Conservation (phyloP, 1,140 invertebrate species). For the Antheraea mylitta region DNA sequence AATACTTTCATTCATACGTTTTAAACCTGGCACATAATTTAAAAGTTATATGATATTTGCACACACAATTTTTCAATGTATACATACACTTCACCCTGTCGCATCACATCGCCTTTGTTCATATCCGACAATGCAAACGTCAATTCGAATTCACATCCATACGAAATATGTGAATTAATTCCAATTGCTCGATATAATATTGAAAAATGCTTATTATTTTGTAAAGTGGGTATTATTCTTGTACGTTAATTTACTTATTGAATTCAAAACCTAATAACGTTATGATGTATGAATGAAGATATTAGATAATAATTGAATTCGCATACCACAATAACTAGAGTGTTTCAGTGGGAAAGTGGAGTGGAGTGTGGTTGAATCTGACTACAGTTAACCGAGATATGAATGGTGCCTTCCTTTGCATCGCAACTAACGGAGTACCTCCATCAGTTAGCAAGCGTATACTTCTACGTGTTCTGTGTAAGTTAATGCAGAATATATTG, state of each 20-base stretch:
- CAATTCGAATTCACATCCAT: background rate
- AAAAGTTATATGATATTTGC: too few species aligned
- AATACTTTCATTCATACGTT: too few species aligned
- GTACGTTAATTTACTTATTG: too few species aligned
- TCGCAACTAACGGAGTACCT: conserved; percentile 88
- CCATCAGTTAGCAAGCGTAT: conserved; percentile 90
- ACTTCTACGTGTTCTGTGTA: conserved; percentile 89
- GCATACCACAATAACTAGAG: conserved; percentile 1
- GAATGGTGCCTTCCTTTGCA: conserved; percentile 91
- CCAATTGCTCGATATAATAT: background rate
- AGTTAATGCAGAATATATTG: conserved; percentile 66
- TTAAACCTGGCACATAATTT: too few species aligned
- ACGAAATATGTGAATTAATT: background rate
- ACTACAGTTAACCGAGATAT: conserved; percentile 34
- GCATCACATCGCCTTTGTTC: background rate
- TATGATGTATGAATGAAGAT: too few species aligned
- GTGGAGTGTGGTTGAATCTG: conserved; percentile 48
- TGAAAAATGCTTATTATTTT: background rate
- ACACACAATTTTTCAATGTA: background rate
- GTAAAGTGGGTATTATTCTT: background rate
- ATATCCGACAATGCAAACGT: background rate
- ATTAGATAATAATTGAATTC: too few species aligned
- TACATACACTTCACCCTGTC: background rate
- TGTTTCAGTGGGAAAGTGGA: conserved; percentile 49
- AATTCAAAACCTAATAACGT: too few species aligned